phyloP scores from a whole-genome alignment of 2,888 invertebrate genomes.

The Argyresthia goedartella region DNA sequence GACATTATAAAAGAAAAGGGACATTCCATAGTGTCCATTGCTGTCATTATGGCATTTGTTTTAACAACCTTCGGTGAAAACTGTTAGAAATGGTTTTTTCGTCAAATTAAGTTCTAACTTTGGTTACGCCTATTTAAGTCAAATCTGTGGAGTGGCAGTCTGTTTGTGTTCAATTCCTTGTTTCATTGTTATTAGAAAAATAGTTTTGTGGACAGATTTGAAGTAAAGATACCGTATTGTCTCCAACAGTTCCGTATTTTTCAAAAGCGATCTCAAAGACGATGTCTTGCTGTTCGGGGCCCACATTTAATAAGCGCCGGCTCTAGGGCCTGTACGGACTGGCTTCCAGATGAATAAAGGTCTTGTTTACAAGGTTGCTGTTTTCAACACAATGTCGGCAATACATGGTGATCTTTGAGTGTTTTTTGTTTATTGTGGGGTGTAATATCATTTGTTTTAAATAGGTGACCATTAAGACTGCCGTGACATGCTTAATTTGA shows the following conservation, averaged over 20 bases:
- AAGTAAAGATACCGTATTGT: not conserved
- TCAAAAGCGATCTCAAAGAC: not conserved
- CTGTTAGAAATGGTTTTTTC: not conserved
- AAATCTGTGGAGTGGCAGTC: not conserved
- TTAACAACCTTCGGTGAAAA: conserved; percentile 4
- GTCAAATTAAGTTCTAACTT: not conserved
- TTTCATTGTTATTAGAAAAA: not conserved
- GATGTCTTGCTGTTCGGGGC: not conserved
- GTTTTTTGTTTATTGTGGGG: too few relatives aligned
- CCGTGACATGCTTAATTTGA: too few relatives aligned
- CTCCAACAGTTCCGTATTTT: not conserved
- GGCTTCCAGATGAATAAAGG: not conserved
- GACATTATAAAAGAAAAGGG: conserved; percentile 48
- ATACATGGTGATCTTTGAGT: too few relatives aligned
- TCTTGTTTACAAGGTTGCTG: too few relatives aligned
- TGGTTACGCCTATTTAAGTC: not conserved
- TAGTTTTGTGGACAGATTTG: not conserved
- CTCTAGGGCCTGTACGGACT: not conserved
- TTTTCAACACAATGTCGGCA: too few relatives aligned
- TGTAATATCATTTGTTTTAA: too few relatives aligned
- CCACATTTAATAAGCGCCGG: not conserved
- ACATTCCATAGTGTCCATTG: conserved; percentile 42
- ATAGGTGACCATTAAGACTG: too few relatives aligned
- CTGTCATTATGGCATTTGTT: conserved; percentile 30
- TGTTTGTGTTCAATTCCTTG: not conserved